A percentile compares a stretch with the other conserved stretches of the same genome.
phyloP scores from a whole-genome alignment of 1,140 invertebrate species.

The Tetranychus cinnabarinus region DNA sequence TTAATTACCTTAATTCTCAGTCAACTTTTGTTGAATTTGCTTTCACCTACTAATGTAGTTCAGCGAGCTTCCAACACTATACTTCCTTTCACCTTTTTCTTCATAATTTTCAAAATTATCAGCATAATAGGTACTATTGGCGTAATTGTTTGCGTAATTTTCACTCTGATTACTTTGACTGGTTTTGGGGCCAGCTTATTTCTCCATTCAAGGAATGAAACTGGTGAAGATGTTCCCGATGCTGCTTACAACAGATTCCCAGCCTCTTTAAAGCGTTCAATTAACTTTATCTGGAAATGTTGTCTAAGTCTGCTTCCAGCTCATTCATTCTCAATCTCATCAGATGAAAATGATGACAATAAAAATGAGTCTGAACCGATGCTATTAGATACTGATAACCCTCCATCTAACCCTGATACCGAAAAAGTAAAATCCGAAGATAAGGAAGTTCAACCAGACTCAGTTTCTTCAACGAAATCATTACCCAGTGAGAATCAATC shows the following conservation, averaged over 20 bases:
- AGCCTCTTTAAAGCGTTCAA: neutral
- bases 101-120: neutral
- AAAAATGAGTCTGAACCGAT: too few species aligned
- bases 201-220: neutral
- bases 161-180: neutral
- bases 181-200: neutral
- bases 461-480: neutral
- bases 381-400: too few species aligned
- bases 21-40: neutral
- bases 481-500: slow-evolving; percentile 7
- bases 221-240: neutral
- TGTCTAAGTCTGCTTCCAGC: neutral
- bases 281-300: neutral
- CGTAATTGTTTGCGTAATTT: neutral
- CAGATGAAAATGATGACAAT: neutral
- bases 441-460: neutral
- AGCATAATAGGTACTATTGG: neutral
- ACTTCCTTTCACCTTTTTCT: neutral
- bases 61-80: neutral
- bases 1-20: neutral
- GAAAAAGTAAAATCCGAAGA: neutral
- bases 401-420: too few species aligned
- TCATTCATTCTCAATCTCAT: neutral
- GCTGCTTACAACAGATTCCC: neutral
- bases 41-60: neutral